Percentiles rank a stretch among this genome's conserved stretches.
Evolutionary conservation across 2,113 vertebrate species (phyloP).

Genomic region (Hylia prasina): DNA sequence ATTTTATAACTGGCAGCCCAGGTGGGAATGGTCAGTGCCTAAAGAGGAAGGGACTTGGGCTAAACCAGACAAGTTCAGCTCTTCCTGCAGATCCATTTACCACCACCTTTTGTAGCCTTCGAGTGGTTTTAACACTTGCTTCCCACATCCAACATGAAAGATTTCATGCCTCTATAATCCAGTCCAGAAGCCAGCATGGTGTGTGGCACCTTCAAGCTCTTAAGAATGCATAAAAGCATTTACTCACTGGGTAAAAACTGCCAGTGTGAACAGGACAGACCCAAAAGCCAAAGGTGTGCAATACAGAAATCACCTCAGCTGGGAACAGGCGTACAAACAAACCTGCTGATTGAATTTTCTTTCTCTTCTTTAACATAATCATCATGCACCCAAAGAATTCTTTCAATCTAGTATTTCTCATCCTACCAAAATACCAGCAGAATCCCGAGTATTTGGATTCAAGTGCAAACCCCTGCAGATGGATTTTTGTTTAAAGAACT

Average conservation of each 20-base stretch:
- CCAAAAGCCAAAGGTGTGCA: neutral
- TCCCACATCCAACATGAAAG: neutral
- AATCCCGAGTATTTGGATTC: neutral
- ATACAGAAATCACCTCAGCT: neutral
- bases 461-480: neutral
- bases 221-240: neutral
- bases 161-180: neutral
- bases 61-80: neutral
- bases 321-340: neutral
- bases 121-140: neutral
- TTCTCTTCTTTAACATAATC: neutral
- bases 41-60: rapidly evolving
- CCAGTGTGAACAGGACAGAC: neutral
- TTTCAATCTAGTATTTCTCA: neutral
- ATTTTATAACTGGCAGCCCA: neutral
- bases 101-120: neutral
- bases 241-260: neutral
- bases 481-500: neutral
- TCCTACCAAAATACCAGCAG: neutral
- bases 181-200: neutral
- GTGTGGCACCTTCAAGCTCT: neutral
- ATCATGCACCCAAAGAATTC: neutral
- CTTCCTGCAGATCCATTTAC: neutral
- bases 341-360: neutral
- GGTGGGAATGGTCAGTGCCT: neutral